These are phyloP conservation scores for Drosophila aldrichi DNA, from an alignment of 2,888 invertebrate species.

Conservation along the genomic window DNA sequence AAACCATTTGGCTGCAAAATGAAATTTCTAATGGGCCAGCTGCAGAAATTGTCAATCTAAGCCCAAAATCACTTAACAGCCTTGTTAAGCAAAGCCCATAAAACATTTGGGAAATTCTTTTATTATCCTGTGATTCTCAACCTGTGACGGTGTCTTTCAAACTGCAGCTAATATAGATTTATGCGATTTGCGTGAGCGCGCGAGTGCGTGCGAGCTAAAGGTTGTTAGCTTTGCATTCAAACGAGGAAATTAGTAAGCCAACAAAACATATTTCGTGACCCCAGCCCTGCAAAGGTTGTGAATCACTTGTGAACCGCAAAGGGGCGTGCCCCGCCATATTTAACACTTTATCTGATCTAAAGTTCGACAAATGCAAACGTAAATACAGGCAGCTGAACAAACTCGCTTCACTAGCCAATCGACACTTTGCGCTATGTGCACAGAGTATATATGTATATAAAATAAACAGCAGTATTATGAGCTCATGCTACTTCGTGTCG, in stretches of 20 bases:
- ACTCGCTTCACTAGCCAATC: neutral
- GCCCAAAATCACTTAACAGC: neutral
- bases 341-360: conserved; percentile 1
- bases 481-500: conserved; percentile 42
- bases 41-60: neutral
- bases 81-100: conserved; percentile 4
- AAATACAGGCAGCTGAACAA: neutral
- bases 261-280: conserved; percentile 4
- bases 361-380: neutral
- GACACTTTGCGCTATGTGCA: neutral
- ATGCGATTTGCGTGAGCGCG: conserved; percentile 4
- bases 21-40: neutral
- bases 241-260: conserved; percentile 21
- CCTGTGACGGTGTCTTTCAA: conserved; percentile 2
- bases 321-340: neutral
- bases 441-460: neutral
- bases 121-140: conserved; percentile 2
- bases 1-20: neutral
- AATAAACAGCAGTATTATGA: conserved; percentile 14
- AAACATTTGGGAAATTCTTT: conserved; percentile 3
- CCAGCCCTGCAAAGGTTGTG: neutral
- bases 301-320: conserved; percentile 2
- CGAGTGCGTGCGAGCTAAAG: conserved; percentile 15
- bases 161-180: conserved; percentile 7
- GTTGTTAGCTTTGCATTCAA: conserved; percentile 12